A percentile compares a stretch with the other conserved stretches of the same genome.
phyloP scores from a whole-genome alignment of 2,888 invertebrate species.

The Ophonus ardosiacus region DNA sequence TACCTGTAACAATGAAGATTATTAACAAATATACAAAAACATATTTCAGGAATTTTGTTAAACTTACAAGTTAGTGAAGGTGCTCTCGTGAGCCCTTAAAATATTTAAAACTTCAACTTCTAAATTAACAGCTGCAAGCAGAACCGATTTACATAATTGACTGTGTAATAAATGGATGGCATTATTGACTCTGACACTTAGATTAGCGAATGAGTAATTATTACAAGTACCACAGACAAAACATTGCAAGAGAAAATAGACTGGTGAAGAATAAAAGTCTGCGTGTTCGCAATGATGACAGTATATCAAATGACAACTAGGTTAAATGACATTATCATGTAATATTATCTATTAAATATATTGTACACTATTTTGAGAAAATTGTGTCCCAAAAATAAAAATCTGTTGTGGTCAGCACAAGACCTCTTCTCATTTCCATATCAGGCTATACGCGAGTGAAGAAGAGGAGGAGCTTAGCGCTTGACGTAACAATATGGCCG shows the following conservation, averaged over 20 bases:
- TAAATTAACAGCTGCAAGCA: background rate
- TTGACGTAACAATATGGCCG: no score
- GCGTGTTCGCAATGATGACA: background rate
- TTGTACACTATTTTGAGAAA: no score
- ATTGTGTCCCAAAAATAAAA: no score
- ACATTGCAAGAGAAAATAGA: background rate
- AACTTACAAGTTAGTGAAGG: no score
- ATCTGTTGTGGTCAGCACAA: no score
- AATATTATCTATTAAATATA: background rate
- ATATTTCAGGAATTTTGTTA: no score
- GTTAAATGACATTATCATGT: background rate
- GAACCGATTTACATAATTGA: background rate
- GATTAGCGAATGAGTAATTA: background rate
- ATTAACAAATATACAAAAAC: background rate
- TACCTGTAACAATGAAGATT: constrained; percentile 39
- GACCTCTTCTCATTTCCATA: no score
- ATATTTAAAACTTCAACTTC: background rate
- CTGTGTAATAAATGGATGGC: background rate
- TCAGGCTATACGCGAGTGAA: no score
- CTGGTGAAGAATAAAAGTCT: background rate
- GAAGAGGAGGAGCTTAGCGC: no score
- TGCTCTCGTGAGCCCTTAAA: background rate
- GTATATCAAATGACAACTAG: background rate
- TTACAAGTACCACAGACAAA: background rate
- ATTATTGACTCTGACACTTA: background rate